Evolutionary conservation across 1,140 invertebrate genomes (phyloP).

Genomic region (Lepidurus apus): DNA sequence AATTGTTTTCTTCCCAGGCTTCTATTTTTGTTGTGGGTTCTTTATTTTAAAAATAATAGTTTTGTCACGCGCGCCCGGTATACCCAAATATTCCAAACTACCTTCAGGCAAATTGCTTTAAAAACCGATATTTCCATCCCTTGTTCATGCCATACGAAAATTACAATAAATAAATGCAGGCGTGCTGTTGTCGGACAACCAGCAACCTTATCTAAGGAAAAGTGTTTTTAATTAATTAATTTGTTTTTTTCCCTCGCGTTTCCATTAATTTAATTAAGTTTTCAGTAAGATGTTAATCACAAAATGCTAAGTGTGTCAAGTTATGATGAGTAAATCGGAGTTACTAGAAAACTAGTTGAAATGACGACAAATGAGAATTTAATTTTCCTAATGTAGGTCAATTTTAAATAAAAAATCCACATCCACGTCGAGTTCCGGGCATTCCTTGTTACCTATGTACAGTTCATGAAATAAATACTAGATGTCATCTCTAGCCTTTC

Average conservation of each 20-base stretch:
- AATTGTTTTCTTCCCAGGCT: background rate
- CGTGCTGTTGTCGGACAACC: background rate
- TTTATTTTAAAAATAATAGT: background rate
- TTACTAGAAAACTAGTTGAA: no score
- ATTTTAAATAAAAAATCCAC: no score
- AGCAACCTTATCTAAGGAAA: background rate
- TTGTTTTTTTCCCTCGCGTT: background rate
- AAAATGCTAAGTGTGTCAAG: no score
- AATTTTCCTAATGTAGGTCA: no score
- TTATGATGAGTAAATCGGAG: no score
- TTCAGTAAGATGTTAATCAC: no score
- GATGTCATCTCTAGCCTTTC: no score
- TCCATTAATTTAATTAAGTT: no score
- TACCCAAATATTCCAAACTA: background rate
- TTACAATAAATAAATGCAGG: constrained; percentile 1
- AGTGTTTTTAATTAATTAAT: background rate
- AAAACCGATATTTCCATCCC: background rate
- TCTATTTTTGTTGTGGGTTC: constrained; percentile 5
- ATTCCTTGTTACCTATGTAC: no score
- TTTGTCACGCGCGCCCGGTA: constrained; percentile 6
- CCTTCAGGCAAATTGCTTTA: background rate
- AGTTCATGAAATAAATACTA: no score
- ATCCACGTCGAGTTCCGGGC: no score
- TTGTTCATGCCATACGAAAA: constrained; percentile 10
- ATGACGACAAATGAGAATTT: no score